These are phyloP conservation scores for Halesus radiatus DNA, from an alignment of 1,140 invertebrate species.

Conservation along the genomic window DNA sequence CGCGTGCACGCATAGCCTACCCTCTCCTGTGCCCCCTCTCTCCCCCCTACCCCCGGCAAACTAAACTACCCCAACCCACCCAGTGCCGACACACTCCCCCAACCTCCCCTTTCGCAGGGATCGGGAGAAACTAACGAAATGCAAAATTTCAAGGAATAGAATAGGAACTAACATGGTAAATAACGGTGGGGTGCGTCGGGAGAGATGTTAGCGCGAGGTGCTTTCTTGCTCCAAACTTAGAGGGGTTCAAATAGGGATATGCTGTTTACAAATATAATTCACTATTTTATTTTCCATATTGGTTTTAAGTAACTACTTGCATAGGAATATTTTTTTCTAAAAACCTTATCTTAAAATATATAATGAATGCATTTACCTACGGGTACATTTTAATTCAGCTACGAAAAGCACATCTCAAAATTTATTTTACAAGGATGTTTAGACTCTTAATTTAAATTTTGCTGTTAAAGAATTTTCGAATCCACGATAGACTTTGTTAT, in stretches of 20 bases:
- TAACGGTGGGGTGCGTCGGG: constrained; percentile 55
- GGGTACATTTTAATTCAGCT: no score
- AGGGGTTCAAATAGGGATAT: constrained; percentile 12
- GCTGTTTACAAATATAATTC: no score
- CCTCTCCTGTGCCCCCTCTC: constrained; percentile 32
- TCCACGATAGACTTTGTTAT: no score
- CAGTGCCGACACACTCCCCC: constrained; percentile 30
- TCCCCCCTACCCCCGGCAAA: background rate
- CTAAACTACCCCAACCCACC: constrained; percentile 15
- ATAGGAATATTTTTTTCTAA: no score
- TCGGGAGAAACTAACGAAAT: constrained; percentile 58
- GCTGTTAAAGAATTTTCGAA: no score
- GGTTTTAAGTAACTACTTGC: no score
- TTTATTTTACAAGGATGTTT: no score
- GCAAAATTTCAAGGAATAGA: constrained; percentile 59
- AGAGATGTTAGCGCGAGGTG: constrained; percentile 51
- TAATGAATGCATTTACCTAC: no score
- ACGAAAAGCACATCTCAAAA: no score
- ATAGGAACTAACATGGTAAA: constrained; percentile 58
- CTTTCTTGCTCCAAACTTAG: constrained; percentile 27
- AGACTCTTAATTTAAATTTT: no score
- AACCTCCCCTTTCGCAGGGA: constrained; percentile 41
- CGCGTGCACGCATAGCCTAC: constrained; percentile 54
- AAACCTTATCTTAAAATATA: no score
- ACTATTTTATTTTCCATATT: no score